These are phyloP conservation scores for Vicugna pacos DNA, from an alignment of 2,113 vertebrate species.

Conservation along the genomic window DNA sequence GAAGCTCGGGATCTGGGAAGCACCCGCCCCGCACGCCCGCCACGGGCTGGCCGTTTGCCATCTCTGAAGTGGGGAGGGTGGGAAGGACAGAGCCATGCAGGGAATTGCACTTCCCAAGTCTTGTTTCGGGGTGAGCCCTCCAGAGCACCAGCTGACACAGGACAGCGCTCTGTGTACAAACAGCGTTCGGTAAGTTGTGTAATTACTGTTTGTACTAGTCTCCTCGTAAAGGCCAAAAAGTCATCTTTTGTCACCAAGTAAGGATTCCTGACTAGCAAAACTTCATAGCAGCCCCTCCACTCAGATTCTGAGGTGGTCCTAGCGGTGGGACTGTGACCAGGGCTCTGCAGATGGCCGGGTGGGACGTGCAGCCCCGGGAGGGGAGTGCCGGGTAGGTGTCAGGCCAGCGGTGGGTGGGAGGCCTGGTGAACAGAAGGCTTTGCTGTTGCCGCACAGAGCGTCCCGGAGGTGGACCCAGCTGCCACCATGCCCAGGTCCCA, in stretches of 20 bases:
- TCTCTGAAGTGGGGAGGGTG: neutral
- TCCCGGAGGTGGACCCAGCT: conserved; percentile 94
- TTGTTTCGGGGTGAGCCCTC: neutral
- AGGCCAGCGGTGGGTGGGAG: neutral
- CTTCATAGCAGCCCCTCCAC: neutral
- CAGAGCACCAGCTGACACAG: neutral
- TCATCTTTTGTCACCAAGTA: conserved; percentile 29
- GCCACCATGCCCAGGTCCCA: conserved; percentile 89
- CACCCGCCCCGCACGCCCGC: neutral
- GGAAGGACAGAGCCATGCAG: neutral
- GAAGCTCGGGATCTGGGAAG: neutral
- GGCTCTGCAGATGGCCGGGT: neutral
- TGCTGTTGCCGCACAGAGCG: conserved; percentile 86
- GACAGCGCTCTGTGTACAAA: conserved; percentile 28
- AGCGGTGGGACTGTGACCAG: neutral
- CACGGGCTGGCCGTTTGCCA: neutral
- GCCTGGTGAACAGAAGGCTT: conserved; percentile 67
- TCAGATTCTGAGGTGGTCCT: neutral
- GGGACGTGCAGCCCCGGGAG: neutral
- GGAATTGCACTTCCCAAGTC: neutral
- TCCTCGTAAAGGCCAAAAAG: conserved; percentile 48
- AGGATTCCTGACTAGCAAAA: neutral
- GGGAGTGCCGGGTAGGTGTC: neutral
- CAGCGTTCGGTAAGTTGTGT: conserved; percentile 24
- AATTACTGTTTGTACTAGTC: conserved; percentile 63